Evolutionary conservation across 1,140 invertebrate genomes (phyloP).

Genomic region (Vanessa tameamea): DNA sequence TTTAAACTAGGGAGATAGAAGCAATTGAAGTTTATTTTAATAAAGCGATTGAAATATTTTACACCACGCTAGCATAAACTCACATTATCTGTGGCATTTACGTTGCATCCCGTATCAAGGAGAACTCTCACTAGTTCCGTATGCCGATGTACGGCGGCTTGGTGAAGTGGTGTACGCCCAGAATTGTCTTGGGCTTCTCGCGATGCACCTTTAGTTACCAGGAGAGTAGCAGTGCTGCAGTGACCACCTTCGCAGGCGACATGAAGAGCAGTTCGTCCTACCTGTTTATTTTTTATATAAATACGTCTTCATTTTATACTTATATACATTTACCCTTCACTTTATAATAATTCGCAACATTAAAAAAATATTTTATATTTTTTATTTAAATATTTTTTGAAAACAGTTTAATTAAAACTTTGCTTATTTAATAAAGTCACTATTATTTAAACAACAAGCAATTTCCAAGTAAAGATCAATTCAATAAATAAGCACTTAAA

Average conservation of each 20-base stretch:
- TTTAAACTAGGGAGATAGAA: neutral
- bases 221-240: slow-evolving; percentile 84
- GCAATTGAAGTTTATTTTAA: neutral
- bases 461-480: neutral
- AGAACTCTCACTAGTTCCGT: slow-evolving; percentile 87
- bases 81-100: slow-evolving; percentile 77
- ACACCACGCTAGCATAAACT: slow-evolving; percentile 46
- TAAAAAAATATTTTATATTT: too few relatives aligned
- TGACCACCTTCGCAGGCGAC: slow-evolving; percentile 88
- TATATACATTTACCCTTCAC: too few relatives aligned
- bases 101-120: slow-evolving; percentile 82
- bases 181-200: slow-evolving; percentile 85
- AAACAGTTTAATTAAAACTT: neutral
- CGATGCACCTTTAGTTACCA: slow-evolving; percentile 82
- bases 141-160: slow-evolving; percentile 90
- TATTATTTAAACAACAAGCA: neutral
- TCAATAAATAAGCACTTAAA: neutral
- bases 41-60: neutral
- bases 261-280: slow-evolving; percentile 84
- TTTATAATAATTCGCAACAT: too few relatives aligned
- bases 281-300: slow-evolving; percentile 38
- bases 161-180: slow-evolving; percentile 90
- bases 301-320: neutral
- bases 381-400: neutral
- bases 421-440: neutral